Percentiles rank a stretch among this genome's conserved stretches.
Conservation (phyloP, 2,113 vertebrate genomes). For the Notothenia coriiceps region DNA sequence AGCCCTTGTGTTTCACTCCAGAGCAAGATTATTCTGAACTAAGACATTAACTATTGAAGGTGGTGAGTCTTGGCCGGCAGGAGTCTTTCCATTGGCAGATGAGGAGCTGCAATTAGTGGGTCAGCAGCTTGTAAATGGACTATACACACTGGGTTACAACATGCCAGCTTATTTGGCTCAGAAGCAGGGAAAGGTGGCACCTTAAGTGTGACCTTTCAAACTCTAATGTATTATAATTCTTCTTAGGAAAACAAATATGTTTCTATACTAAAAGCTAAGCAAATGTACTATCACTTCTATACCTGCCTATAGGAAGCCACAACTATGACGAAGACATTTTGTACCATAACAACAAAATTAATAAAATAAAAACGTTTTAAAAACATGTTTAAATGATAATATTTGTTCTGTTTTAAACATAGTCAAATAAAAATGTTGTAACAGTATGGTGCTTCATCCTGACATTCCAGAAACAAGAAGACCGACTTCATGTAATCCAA, state of each 20-base stretch:
- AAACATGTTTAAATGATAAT: background rate
- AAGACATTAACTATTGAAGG: constrained; percentile 79
- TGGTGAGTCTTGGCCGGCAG: constrained; percentile 68
- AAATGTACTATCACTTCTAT: background rate
- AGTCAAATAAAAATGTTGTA: constrained; percentile 1
- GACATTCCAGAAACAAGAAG: constrained; percentile 30
- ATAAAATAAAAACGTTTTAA: background rate
- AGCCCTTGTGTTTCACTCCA: constrained; percentile 38
- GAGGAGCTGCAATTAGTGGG: constrained; percentile 57
- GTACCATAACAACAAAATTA: background rate
- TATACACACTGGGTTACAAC: background rate
- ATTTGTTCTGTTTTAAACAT: background rate
- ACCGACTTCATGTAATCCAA: constrained; percentile 42
- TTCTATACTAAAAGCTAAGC: background rate
- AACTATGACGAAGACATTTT: background rate
- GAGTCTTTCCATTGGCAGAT: constrained; percentile 65
- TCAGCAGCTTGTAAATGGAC: constrained; percentile 57
- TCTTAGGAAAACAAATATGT: background rate
- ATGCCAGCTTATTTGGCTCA: constrained; percentile 4
- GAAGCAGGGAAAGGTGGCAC: background rate
- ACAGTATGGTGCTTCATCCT: background rate
- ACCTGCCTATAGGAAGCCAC: background rate
- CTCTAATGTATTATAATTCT: background rate
- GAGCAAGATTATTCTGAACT: constrained; percentile 60
- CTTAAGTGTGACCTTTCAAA: constrained; percentile 6